A percentile compares a stretch with the other conserved stretches of the same genome.
Conservation (phyloP, 2,113 vertebrate species). For the Amphiprion percula region DNA sequence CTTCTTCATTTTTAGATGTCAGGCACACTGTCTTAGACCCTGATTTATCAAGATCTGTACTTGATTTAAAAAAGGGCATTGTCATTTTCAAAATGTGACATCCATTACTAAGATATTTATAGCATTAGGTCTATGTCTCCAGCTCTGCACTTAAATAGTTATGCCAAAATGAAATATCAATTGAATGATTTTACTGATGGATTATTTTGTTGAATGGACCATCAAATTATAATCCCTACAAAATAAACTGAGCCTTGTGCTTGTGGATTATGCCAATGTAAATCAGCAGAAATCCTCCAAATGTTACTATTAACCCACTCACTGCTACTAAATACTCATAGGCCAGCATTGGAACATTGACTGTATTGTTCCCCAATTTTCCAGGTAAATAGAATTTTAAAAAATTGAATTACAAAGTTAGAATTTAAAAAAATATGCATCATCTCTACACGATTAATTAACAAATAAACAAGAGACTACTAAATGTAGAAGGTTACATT, state of each 20-base stretch:
- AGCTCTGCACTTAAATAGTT: not conserved
- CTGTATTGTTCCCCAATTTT: not conserved
- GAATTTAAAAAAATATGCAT: no score
- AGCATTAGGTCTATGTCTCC: not conserved
- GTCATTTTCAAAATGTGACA: not conserved
- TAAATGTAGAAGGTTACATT: not conserved
- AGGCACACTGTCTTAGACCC: not conserved
- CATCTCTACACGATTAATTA: conserved; percentile 2
- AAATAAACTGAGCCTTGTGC: conserved; percentile 12
- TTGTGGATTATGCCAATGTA: conserved; percentile 19
- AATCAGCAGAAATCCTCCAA: not conserved
- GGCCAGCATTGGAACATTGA: not conserved
- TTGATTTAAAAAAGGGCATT: no score
- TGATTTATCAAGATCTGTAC: not conserved
- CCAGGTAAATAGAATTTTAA: not conserved
- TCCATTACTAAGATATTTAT: not conserved
- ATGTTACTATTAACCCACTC: not conserved
- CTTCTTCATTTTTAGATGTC: conserved; percentile 43
- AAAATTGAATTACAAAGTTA: not conserved
- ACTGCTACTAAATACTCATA: not conserved
- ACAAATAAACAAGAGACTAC: not conserved
- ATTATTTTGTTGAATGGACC: not conserved
- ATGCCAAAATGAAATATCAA: not conserved
- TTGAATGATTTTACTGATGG: conserved; percentile 1
- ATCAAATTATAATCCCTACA: conserved; percentile 13